Percentiles rank a stretch among this genome's conserved stretches.
These are phyloP conservation scores for Megathymus violae DNA, from an alignment of 1,140 invertebrate species.

Conservation along the genomic window DNA sequence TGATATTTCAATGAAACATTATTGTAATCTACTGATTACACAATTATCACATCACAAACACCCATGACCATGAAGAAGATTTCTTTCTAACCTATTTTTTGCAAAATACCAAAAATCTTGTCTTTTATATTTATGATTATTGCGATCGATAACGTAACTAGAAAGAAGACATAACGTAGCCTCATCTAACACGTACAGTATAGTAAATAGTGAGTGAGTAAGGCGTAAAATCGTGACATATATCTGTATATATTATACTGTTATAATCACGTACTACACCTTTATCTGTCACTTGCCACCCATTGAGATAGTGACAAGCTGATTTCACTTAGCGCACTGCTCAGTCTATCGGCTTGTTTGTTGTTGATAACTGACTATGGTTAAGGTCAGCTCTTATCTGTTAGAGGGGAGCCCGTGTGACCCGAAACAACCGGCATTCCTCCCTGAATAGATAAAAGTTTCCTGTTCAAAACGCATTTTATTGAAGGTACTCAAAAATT, in stretches of 20 bases:
- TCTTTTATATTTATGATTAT: too few species aligned
- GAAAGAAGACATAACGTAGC: not conserved
- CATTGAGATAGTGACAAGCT: constrained; percentile 43
- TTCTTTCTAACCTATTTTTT: too few species aligned
- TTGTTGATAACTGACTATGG: constrained; percentile 53
- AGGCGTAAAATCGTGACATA: constrained; percentile 5
- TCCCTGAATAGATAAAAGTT: constrained; percentile 18
- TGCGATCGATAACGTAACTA: too few species aligned
- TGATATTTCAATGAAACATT: too few species aligned
- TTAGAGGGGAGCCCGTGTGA: not conserved
- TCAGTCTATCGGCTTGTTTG: constrained; percentile 39
- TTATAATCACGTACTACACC: constrained; percentile 19
- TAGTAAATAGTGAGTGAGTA: not conserved
- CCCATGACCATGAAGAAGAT: too few species aligned
- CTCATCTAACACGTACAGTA: not conserved
- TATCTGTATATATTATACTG: too few species aligned
- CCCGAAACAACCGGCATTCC: constrained; percentile 7
- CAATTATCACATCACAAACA: too few species aligned
- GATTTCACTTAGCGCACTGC: constrained; percentile 43
- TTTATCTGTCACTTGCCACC: constrained; percentile 41
- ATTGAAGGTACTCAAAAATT: not conserved
- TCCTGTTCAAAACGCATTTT: constrained; percentile 12
- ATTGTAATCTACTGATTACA: too few species aligned
- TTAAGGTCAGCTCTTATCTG: constrained; percentile 62
- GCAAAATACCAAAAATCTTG: too few species aligned